Evolutionary conservation across 92 coral and sea anemone genomes (phyloP).

Genomic region (Epizoanthus fatuus): DNA sequence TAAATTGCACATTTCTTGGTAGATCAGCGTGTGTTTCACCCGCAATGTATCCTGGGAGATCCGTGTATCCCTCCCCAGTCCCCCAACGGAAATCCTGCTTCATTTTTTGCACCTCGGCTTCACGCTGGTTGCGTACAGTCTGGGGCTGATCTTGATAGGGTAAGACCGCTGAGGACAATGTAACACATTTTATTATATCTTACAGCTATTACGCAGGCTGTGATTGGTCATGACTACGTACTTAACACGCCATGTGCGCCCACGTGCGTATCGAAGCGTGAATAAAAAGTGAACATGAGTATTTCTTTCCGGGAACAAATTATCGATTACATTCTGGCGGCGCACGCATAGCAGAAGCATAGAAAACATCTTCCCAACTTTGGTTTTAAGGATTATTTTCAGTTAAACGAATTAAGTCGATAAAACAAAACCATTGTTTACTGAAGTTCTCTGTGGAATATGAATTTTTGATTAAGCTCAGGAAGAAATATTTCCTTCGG

Average conservation of each 20-base stretch:
- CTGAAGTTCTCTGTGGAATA: too few species aligned
- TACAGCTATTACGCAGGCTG: neutral
- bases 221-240: neutral
- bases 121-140: conserved; percentile 16
- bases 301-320: too few species aligned
- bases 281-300: too few species aligned
- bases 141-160: conserved; percentile 10
- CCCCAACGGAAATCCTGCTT: conserved; percentile 32
- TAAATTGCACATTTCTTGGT: conserved; percentile 20
- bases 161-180: neutral
- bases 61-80: conserved; percentile 7
- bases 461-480: too few species aligned
- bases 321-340: too few species aligned
- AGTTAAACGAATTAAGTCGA: too few species aligned
- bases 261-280: neutral
- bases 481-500: too few species aligned
- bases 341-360: too few species aligned
- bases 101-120: conserved; percentile 4
- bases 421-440: too few species aligned
- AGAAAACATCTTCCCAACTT: too few species aligned
- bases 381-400: too few species aligned
- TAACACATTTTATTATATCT: neutral
- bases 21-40: conserved; percentile 5
- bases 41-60: conserved; percentile 7
- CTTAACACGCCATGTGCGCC: neutral